Base-by-base conservation (phyloP, 2,113 vertebrate species). In the Clarias gariepinus region DNA sequence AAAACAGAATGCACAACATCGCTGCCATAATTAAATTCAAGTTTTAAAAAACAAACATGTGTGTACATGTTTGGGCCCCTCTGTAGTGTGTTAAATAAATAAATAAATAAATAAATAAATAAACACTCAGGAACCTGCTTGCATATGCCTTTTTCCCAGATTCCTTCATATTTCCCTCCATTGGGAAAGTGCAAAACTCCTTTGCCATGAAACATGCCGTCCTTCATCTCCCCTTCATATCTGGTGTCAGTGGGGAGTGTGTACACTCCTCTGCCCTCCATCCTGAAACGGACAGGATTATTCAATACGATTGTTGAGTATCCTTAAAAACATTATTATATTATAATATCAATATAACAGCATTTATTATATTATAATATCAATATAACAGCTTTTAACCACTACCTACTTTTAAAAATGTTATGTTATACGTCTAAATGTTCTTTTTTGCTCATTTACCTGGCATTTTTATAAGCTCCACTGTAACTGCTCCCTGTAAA, bases 131-230 rank as follows among this genome's bases (percentile, higher is more conserved):
- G 41, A 4, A 89, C 89, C 89, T 98, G 90, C 53, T 92, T 68
- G n/a, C 90, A 93, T 86, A 92, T 89, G 69, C 98, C 98, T 1
- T 95, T 95, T 28, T 95, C 92, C 98, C 98, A 99, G n/a, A 87
- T 88, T 18, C 95, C 96, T 3, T 96, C 94, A 87, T 95, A 98
- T 74, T 89, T 95, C 91, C 94, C 95, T 89, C 97, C 96, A 47
- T 82, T 90, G 76, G 95, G 94, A 92, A 97, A 97, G 83, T 93
- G 82, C 83, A 99, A 93, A 47, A 95, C 94, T 88, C 98, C 98
- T 85, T 94, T 86, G 21, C 98, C 98, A 25, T 99, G 96, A 60
- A 97, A 98, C 96, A 95, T 93, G 47, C 98, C 97, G 13, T 99
- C 96, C 93, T 95, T 95, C 94, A 96, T 96, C 69, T 92, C 87